phyloP scores from a whole-genome alignment of 1,140 invertebrate genomes.

The Scaptomyza hsui region DNA sequence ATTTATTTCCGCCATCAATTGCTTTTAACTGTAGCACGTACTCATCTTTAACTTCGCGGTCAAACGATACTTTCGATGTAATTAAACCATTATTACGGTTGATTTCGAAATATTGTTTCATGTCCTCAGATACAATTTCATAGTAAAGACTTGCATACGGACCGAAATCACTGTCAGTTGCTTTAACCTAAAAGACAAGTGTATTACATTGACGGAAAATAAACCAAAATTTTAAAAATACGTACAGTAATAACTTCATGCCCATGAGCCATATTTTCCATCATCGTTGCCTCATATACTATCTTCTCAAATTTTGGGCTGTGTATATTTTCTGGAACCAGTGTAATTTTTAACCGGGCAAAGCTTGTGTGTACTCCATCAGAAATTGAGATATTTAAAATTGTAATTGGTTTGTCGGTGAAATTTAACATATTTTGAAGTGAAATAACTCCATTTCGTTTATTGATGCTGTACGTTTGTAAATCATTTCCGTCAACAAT shows the following conservation, averaged over 20 bases:
- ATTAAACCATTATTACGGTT: conserved; percentile 92
- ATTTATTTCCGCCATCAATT: conserved; percentile 92
- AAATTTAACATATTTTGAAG: conserved; percentile 87
- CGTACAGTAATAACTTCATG: conserved; percentile 78
- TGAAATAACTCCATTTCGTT: conserved; percentile 87
- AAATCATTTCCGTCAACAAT: conserved; percentile 93
- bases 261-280: conserved; percentile 92
- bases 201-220: not conserved
- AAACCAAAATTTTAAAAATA: not conserved
- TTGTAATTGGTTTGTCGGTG: conserved; percentile 86
- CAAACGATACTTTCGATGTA: conserved; percentile 89
- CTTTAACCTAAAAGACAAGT: conserved; percentile 86
- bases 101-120: conserved; percentile 91
- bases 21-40: conserved; percentile 93
- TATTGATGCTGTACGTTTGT: conserved; percentile 92
- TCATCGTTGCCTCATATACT: conserved; percentile 90
- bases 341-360: conserved; percentile 91
- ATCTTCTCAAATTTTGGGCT: conserved; percentile 91
- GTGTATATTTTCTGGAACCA: conserved; percentile 92
- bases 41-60: conserved; percentile 90
- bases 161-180: conserved; percentile 92
- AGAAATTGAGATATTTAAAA: conserved; percentile 94
- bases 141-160: conserved; percentile 92
- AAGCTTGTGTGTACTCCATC: conserved; percentile 96
- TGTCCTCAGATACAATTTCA: conserved; percentile 91